Percentiles rank a stretch among this genome's conserved stretches.
Evolutionary conservation across 2,113 vertebrate species (phyloP).

Genomic region (Phalacrocorax aristotelis): DNA sequence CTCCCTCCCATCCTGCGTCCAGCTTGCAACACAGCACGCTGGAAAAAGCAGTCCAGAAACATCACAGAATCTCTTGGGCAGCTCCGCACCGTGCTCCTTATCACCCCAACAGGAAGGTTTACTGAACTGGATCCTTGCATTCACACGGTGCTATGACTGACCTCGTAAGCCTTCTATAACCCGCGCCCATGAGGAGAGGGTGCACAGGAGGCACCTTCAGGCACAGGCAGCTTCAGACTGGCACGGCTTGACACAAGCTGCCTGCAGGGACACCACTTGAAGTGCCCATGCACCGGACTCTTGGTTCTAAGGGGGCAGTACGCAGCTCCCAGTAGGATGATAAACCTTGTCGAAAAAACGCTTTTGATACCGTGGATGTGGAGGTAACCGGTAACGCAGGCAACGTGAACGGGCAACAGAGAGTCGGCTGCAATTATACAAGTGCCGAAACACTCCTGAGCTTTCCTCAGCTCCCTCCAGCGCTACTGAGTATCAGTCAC

Average conservation of each 20-base stretch:
- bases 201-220: neutral
- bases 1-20: accelerated
- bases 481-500: accelerated
- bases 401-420: neutral
- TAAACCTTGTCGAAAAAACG: neutral
- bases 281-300: neutral
- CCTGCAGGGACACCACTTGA: neutral
- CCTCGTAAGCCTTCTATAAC: neutral
- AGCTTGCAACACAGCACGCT: neutral
- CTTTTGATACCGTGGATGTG: neutral
- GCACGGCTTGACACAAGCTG: no score
- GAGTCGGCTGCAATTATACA: neutral
- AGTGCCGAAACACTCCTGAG: neutral
- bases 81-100: neutral
- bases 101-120: neutral
- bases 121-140: neutral
- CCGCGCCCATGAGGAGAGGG: neutral
- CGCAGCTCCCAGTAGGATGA: neutral
- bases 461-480: neutral
- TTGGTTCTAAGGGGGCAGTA: neutral
- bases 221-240: neutral
- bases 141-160: neutral
- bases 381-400: neutral
- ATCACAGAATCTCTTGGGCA: neutral
- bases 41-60: neutral